Conservation (phyloP, 1,140 invertebrate genomes). For the Galleria mellonella region DNA sequence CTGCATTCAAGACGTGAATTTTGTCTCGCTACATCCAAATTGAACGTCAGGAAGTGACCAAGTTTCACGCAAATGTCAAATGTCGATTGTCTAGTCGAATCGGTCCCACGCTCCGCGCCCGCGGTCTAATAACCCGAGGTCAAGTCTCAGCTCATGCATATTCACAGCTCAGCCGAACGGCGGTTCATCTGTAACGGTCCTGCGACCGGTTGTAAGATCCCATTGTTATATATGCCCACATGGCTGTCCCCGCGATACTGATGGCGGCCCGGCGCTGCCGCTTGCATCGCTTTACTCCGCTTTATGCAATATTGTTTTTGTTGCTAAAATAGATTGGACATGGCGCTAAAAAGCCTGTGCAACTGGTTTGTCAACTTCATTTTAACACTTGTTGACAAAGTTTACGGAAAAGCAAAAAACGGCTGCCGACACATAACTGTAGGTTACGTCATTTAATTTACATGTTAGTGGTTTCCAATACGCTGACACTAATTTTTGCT, state of each 20-base stretch:
- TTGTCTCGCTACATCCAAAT: too few relatives aligned
- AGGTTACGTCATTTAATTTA: slow-evolving; percentile 6
- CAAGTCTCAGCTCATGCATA: slow-evolving; percentile 67
- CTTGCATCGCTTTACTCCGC: slow-evolving; percentile 1
- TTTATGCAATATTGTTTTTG: background rate
- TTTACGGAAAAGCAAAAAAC: slow-evolving; percentile 3
- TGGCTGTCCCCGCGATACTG: slow-evolving; percentile 23
- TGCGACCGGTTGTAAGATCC: slow-evolving; percentile 62
- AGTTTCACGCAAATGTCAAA: slow-evolving; percentile 32
- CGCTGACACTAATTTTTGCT: background rate
- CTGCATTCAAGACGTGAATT: too few relatives aligned
- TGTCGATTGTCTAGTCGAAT: slow-evolving; percentile 40
- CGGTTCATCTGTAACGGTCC: slow-evolving; percentile 67
- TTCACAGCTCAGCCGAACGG: slow-evolving; percentile 48
- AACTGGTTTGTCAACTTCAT: slow-evolving; percentile 1
- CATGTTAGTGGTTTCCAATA: slow-evolving; percentile 3
- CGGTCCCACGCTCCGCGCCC: slow-evolving; percentile 58
- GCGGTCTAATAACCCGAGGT: slow-evolving; percentile 64
- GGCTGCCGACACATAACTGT: background rate
- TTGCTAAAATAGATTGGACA: too few relatives aligned
- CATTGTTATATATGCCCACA: slow-evolving; percentile 64
- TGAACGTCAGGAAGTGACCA: slow-evolving; percentile 11
- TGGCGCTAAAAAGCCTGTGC: background rate
- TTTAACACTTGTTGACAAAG: slow-evolving; percentile 1
- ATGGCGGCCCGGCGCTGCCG: background rate